Evolutionary conservation across 1,140 invertebrate genomes (phyloP), one percentile per base, ranked within the genome.

Genomic region (Teleopsis dalmanni): DNA sequence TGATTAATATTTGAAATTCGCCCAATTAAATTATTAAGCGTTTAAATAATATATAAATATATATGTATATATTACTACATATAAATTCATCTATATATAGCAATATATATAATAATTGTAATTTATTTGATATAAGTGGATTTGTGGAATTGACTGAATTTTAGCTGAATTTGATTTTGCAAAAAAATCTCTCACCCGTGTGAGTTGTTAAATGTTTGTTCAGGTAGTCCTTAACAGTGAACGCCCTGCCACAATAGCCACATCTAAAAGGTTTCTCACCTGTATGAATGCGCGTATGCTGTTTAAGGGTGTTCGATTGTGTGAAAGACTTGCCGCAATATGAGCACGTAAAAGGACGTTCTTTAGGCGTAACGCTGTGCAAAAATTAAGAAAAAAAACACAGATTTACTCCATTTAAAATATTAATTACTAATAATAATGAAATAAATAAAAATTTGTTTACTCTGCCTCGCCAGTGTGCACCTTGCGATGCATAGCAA

Each of bases 291-390:
- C 65, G 62, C 61, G 65, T 68, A 57, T 69, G 65, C 65, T 69
- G 65, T 68, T 69, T 69, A 58, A 68, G 62, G 62, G 65, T 69
- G 63, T 69, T 69, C 60, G 64, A 67, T 65, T 69, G 65, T 58
- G 83, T 85, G 68, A 89, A 90, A 52, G 79, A 77, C 18, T 83
- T 77, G 40, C 80, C 75, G 65, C 87, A 90, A 34, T 83, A 72
- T 7, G 76, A 73, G 63, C 87, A 91, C 41, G 73, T 72, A 63
- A 85, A 88, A 53, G 65, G 65, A 51, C 65, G 65, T 67, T 68
- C 65, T 68, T 68, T 68, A 53, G 65, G 64, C 62, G 64, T 65
- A 53, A 59, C 56, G 60, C 65, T 68, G 58, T 50, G 11, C 3
- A 42, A 42, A 34, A 23, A 47, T 4, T 19, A 47, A 25, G n/a